Conservation (phyloP, 2,113 vertebrate genomes). For the Balaenoptera acutorostrata region DNA sequence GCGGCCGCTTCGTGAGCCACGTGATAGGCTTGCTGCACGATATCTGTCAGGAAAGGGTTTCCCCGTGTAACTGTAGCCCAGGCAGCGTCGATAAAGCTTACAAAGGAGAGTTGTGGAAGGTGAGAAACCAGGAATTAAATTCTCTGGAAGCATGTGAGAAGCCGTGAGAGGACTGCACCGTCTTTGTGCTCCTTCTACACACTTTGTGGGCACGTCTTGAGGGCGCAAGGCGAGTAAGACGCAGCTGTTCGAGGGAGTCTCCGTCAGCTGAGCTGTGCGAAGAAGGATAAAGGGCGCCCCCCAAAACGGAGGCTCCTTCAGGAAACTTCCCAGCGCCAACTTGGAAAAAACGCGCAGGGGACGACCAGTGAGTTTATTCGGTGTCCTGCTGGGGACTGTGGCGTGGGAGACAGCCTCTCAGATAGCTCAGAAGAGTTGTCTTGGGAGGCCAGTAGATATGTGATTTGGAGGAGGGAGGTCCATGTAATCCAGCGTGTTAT, state of each 20-base stretch:
- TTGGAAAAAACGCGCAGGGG: neutral
- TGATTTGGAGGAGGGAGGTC: neutral
- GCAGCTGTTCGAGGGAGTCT: too few relatives aligned
- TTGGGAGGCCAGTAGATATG: neutral
- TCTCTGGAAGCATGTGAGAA: neutral
- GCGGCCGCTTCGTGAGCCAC: fast-evolving
- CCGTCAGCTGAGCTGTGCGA: neutral
- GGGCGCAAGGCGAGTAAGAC: neutral
- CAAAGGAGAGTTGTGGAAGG: neutral
- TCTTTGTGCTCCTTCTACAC: neutral
- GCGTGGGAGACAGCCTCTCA: neutral
- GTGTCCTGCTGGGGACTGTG: neutral
- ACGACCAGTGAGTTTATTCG: neutral
- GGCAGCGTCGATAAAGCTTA: neutral
- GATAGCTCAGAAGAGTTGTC: neutral
- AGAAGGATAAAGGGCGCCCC: neutral
- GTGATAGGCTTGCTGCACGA: fast-evolving
- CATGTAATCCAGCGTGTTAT: neutral
- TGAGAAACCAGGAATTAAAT: neutral
- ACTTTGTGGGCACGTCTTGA: neutral
- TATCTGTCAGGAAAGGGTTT: neutral
- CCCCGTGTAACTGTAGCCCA: neutral
- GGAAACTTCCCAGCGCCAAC: neutral
- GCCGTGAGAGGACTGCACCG: fast-evolving
- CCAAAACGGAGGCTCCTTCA: neutral